These are phyloP conservation scores for Marmota monax DNA, from an alignment of 2,113 vertebrate species.

Conservation along the genomic window DNA sequence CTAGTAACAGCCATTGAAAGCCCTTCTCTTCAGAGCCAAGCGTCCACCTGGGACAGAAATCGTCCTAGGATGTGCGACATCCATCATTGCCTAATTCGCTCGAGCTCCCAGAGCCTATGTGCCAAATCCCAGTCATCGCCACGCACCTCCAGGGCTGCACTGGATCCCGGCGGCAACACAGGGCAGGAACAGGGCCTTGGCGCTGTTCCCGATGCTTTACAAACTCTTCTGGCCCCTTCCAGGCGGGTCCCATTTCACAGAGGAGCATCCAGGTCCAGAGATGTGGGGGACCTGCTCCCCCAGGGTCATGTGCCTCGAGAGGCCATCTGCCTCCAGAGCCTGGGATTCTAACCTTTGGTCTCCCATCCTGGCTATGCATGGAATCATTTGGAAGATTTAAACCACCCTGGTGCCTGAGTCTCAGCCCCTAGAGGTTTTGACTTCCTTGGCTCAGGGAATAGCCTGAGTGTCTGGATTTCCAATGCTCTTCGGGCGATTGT, in stretches of 20 bases:
- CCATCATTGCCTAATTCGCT: not conserved
- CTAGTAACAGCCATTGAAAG: not conserved
- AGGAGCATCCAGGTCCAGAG: not conserved
- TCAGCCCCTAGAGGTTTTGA: not conserved
- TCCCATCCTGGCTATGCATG: not conserved
- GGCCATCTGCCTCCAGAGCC: not conserved
- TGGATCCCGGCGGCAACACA: rapidly evolving
- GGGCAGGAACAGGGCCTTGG: rapidly evolving
- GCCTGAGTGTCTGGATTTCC: not conserved
- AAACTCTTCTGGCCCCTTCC: not conserved
- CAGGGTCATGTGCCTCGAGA: no score
- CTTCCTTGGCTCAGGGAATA: not conserved
- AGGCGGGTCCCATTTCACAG: not conserved
- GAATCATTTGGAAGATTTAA: not conserved
- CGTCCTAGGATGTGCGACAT: not conserved
- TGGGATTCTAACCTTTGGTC: not conserved
- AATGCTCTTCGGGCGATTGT: not conserved
- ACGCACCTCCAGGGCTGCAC: rapidly evolving
- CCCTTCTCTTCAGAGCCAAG: not conserved
- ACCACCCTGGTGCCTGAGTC: not conserved
- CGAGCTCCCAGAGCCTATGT: rapidly evolving
- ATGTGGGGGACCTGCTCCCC: no score
- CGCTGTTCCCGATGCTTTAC: not conserved
- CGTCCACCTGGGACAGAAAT: not conserved
- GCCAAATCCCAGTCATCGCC: not conserved